Evolutionary conservation across 2,113 vertebrate species (phyloP).

Genomic region (Tachysurus vachellii): DNA sequence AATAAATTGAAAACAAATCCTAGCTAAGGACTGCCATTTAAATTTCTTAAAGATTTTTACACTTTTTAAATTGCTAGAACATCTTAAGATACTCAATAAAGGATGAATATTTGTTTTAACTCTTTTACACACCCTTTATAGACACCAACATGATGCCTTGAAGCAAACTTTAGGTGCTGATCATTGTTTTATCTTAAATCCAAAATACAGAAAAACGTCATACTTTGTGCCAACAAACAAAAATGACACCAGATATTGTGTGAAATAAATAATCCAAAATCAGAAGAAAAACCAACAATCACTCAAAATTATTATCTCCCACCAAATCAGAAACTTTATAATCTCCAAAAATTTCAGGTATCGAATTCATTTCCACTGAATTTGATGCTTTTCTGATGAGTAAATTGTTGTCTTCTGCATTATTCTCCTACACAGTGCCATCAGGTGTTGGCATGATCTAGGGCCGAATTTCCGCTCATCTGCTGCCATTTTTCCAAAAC

Average conservation of each 20-base stretch:
- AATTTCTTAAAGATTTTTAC: background rate
- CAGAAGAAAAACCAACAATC: background rate
- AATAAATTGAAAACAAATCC: background rate
- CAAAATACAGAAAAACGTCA: background rate
- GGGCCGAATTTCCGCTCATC: conserved; percentile 48
- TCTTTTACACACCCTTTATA: background rate
- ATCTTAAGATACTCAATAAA: background rate
- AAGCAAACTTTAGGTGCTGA: background rate
- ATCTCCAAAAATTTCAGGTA: background rate
- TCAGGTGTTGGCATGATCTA: conserved; percentile 26
- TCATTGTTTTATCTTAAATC: background rate
- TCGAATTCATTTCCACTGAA: background rate
- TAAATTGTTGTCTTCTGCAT: conserved; percentile 61
- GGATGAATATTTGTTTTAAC: background rate
- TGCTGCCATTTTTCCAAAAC: conserved; percentile 53
- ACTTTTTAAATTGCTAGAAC: background rate
- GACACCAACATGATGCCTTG: too few species aligned
- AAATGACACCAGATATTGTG: background rate
- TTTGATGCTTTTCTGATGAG: conserved; percentile 59
- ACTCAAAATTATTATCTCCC: conserved; percentile 1
- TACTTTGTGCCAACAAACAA: background rate
- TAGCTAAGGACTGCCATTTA: background rate
- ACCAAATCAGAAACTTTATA: background rate
- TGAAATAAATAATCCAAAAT: conserved; percentile 15
- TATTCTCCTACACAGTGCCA: conserved; percentile 21